Evolutionary conservation across 1,140 invertebrate species (phyloP).

Genomic region (Chironomus striatipennis): DNA sequence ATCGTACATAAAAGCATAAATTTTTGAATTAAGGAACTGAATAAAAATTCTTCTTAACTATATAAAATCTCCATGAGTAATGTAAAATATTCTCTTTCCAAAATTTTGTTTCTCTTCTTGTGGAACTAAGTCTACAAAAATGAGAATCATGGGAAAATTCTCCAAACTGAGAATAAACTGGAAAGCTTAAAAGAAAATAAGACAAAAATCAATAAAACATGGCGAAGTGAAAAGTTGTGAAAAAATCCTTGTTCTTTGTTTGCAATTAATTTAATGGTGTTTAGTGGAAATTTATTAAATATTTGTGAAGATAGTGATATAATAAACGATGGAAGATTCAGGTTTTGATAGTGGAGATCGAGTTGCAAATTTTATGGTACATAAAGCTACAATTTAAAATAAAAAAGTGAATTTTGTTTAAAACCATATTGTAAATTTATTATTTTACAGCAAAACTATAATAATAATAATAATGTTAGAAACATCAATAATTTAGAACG

Average conservation of each 20-base stretch:
- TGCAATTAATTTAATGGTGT: background rate
- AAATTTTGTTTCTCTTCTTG: background rate
- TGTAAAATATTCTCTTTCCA: background rate
- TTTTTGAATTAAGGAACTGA: too few relatives aligned
- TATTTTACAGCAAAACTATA: background rate
- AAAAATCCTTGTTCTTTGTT: background rate
- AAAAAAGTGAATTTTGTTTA: background rate
- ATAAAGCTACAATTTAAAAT: background rate
- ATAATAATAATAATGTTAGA: background rate
- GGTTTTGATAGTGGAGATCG: constrained; percentile 39
- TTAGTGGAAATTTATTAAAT: background rate
- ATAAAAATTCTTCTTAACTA: too few relatives aligned
- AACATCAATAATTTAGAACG: background rate
- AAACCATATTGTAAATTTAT: background rate
- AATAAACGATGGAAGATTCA: constrained; percentile 34
- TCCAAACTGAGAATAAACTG: background rate
- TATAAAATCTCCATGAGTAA: too few relatives aligned
- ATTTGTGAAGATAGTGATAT: background rate
- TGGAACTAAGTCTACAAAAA: background rate
- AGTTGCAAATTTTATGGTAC: constrained; percentile 12
- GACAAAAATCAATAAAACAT: constrained; percentile 16
- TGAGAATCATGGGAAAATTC: background rate
- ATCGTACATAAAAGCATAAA: too few relatives aligned
- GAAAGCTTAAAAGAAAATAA: constrained; percentile 8
- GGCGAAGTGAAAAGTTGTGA: background rate